These are phyloP conservation scores for Cyrtonyx montezumae DNA, from an alignment of 2,113 vertebrate species.

Conservation along the genomic window DNA sequence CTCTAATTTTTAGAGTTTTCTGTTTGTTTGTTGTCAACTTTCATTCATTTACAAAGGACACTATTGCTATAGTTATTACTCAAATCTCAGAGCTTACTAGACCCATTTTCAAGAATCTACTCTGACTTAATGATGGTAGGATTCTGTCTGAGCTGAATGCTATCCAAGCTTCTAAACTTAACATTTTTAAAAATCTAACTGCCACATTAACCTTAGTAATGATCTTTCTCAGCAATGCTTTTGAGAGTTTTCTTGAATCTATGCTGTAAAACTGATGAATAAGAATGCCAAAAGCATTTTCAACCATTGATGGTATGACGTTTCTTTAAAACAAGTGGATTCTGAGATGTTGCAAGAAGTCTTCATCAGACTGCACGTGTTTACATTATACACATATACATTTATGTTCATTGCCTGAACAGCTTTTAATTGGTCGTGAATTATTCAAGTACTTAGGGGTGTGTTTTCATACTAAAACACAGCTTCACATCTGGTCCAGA, in stretches of 20 bases:
- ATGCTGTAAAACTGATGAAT: background rate
- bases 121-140: background rate
- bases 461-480: background rate
- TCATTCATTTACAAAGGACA: background rate
- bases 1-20: background rate
- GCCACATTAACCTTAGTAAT: background rate
- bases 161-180: background rate
- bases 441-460: background rate
- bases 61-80: background rate
- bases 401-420: background rate
- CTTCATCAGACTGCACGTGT: background rate
- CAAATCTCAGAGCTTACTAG: background rate
- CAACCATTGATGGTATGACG: background rate
- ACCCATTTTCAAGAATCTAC: background rate
- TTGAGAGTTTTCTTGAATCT: background rate
- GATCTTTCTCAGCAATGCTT: background rate
- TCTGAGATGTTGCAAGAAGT: background rate
- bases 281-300: background rate
- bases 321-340: background rate
- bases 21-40: background rate
- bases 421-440: background rate
- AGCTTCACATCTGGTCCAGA: background rate
- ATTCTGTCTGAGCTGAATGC: background rate
- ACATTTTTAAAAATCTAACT: background rate
- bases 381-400: background rate